These are phyloP conservation scores for Sphaerodactylus townsendi DNA, from an alignment of 2,113 vertebrate genomes.

Conservation along the genomic window DNA sequence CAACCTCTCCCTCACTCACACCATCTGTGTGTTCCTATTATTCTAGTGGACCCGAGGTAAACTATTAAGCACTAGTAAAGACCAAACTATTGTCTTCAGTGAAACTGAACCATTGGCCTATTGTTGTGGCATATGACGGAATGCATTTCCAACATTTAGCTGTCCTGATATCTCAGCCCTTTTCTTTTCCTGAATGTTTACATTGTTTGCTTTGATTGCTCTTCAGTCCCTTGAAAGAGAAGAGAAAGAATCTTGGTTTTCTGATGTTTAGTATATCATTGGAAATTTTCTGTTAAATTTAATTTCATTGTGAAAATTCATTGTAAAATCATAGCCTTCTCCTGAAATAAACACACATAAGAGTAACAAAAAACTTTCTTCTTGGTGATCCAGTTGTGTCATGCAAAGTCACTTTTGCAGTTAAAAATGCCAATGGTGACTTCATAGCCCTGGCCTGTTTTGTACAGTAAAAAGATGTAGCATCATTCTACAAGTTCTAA, in stretches of 20 bases:
- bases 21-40: constrained; percentile 14
- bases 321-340: neutral
- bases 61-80: neutral
- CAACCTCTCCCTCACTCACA: constrained; percentile 19
- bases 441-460: neutral
- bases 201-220: neutral
- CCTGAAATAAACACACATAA: neutral
- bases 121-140: neutral
- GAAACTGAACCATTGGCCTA: neutral
- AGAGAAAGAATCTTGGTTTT: constrained; percentile 4
- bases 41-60: constrained; percentile 77
- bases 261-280: constrained; percentile 13
- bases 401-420: neutral
- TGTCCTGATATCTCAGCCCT: neutral
- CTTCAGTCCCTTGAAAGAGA: constrained; percentile 3
- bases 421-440: neutral
- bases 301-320: neutral
- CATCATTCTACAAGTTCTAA: neutral
- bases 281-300: neutral
- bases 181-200: neutral
- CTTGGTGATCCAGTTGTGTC: neutral
- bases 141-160: neutral
- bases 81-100: neutral
- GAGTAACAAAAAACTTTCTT: constrained; percentile 9
- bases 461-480: neutral